Evolutionary conservation across 2,888 invertebrate species (phyloP).

Genomic region (Pandemis corylana): DNA sequence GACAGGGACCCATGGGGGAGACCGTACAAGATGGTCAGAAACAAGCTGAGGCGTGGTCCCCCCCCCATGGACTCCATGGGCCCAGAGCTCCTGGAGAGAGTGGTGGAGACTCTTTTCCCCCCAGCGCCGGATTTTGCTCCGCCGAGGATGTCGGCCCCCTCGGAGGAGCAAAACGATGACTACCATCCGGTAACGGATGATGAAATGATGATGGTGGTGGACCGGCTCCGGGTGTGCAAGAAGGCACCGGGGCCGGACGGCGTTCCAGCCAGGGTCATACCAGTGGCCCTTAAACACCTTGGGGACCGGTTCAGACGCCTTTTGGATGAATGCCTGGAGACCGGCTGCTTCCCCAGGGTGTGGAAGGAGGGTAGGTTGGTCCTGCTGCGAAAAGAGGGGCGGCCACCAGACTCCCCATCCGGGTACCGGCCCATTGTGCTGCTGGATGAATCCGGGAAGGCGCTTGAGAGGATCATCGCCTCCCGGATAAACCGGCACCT

Average conservation of each 20-base stretch:
- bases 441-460: too few relatives aligned
- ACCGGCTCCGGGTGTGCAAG: background rate
- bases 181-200: background rate
- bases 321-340: background rate
- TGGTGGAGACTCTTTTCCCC: background rate
- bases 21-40: background rate
- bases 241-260: background rate
- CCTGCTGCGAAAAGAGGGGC: background rate
- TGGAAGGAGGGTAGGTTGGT: background rate
- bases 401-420: background rate
- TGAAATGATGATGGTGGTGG: background rate
- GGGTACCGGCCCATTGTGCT: constrained; percentile 5
- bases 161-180: background rate
- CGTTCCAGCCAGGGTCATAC: background rate
- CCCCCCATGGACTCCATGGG: background rate
- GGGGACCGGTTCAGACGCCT: background rate
- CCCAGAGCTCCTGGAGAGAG: background rate
- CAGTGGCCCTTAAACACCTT: background rate
- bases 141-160: too few relatives aligned
- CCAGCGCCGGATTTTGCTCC: background rate
- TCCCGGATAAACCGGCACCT: too few relatives aligned
- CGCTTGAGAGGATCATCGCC: too few relatives aligned
- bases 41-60: background rate
- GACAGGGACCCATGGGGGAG: too few relatives aligned
- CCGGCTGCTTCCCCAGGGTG: background rate